These are phyloP conservation scores for Tokudaia tokunoshimensis DNA, from an alignment of 2,797 vertebrate genomes.

Conservation along the genomic window DNA sequence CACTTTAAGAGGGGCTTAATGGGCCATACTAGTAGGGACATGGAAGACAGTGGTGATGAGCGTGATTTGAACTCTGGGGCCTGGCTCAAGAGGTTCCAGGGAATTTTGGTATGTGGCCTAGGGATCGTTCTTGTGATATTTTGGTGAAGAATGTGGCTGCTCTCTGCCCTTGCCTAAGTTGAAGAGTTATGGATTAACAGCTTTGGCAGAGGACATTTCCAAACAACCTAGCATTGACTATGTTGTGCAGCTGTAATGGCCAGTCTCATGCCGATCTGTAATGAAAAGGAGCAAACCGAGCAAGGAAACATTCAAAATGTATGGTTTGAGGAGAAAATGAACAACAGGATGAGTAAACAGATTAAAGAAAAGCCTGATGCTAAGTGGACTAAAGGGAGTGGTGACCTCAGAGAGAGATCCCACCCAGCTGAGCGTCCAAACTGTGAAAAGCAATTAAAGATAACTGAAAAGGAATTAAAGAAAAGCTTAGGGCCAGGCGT, in stretches of 20 bases:
- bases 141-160: background rate
- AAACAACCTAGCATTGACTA: background rate
- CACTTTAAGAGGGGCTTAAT: background rate
- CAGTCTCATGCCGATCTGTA: background rate
- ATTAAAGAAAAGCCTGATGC: too few relatives aligned
- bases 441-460: background rate
- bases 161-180: background rate
- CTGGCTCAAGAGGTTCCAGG: background rate
- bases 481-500: background rate
- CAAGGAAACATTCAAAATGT: background rate
- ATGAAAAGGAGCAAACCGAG: background rate
- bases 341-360: background rate
- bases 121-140: background rate
- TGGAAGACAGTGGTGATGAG: background rate
- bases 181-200: background rate
- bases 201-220: background rate
- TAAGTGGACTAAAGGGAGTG: background rate
- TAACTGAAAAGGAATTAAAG: too few relatives aligned
- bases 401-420: background rate
- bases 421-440: background rate
- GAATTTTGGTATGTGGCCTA: background rate
- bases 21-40: background rate
- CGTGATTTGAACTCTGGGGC: background rate
- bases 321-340: background rate
- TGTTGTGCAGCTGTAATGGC: too few relatives aligned